Base-by-base conservation (phyloP, 1,140 invertebrate genomes). In the Arion vulgaris region DNA sequence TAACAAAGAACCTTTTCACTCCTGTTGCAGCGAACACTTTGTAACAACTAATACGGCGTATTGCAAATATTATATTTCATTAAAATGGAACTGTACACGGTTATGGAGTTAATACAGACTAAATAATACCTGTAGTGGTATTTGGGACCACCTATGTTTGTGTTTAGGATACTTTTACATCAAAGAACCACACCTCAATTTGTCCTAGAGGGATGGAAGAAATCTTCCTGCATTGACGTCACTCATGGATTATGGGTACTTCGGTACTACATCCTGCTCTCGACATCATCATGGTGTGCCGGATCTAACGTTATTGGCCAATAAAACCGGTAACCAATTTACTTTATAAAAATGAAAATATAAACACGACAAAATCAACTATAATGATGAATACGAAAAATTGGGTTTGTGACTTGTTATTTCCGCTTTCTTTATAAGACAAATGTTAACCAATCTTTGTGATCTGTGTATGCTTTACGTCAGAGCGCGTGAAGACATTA, bases 81-180 rank as follows among this genome's bases (percentile, higher is more conserved):
- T 15, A 23, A n/a, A 57, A 57, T 57, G 2, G 17, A 19, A 23
- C 23, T 11, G 19, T 57, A 57, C 15, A 2, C 15, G 2, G 26
- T 57, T 23, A 57, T n/a, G 26, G 53, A 5, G 26, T 19, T 19
- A n/a, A 57, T 57, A 23, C 53, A 57, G 7, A 57, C 7, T 15
- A 57, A 57, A 9, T 32, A 5, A 32, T 73, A 73, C 71, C 71
- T 73, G 71, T 32, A n/a, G 11, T 23, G 36, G 32, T 39, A 38
- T 41, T 1, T 73, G 38, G 23, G 71, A 73, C 13, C 38, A 41
- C 71, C 71, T 73, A 73, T 73, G 36, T 73, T 73, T 73, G 36
- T 73, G 26, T 39, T 39, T 73, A 41, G 23, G 15, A 7, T 38
- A 26, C 36, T 41, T 38, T 73, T 23, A 73, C 71, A 71, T 71